Conservation (phyloP, 2,888 invertebrate species). For the Sesamia inferens region DNA sequence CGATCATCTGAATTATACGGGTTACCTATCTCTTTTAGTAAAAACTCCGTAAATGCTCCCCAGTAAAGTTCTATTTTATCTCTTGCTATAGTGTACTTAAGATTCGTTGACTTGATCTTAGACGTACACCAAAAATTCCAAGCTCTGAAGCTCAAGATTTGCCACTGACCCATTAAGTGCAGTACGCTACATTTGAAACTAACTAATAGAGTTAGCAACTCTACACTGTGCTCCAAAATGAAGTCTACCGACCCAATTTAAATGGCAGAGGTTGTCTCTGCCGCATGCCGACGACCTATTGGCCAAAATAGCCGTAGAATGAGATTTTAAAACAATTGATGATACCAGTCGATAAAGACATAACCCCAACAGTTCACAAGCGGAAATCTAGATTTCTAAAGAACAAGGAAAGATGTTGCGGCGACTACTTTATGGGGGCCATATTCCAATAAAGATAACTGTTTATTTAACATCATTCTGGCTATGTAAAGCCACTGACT, state of each 20-base stretch:
- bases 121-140: constrained; percentile 4
- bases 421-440: not conserved
- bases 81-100: not conserved
- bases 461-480: not conserved
- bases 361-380: not conserved
- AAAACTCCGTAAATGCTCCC: not conserved
- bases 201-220: constrained; percentile 51
- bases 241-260: constrained; percentile 45
- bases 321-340: not conserved
- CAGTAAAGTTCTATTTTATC: not conserved
- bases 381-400: not conserved
- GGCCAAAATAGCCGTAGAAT: not conserved
- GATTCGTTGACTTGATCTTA: constrained; percentile 17
- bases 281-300: constrained; percentile 29
- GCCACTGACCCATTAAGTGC: constrained; percentile 29
- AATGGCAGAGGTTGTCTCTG: constrained; percentile 29
- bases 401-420: not conserved
- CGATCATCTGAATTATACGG: not conserved
- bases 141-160: constrained; percentile 13
- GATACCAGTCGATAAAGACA: rapidly evolving
- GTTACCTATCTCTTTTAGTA: not conserved
- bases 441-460: not conserved
- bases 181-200: constrained; percentile 50
- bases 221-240: constrained; percentile 50
- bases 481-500: too few relatives aligned